Evolutionary conservation across 2,113 vertebrate species (phyloP).

Genomic region (Channa maculata): DNA sequence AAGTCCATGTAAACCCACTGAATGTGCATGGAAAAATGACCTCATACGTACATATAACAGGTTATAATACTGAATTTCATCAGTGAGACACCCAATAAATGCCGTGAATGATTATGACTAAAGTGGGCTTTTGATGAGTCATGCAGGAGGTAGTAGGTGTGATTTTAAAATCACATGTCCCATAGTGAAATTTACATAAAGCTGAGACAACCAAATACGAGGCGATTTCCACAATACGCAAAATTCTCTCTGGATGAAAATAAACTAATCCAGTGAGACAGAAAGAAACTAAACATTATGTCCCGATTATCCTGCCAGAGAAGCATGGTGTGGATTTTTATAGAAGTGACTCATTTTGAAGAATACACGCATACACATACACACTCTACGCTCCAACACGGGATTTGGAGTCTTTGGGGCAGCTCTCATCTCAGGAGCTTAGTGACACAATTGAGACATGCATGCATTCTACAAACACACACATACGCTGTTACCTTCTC

Average conservation of each 20-base stretch:
- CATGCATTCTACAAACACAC: slow-evolving; percentile 16
- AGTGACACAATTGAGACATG: slow-evolving; percentile 63
- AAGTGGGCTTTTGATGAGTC: slow-evolving; percentile 53
- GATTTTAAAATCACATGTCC: slow-evolving; percentile 29
- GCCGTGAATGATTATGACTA: slow-evolving; percentile 8
- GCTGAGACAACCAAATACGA: slow-evolving; percentile 33
- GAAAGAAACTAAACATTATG: slow-evolving; percentile 72
- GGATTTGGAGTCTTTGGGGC: slow-evolving; percentile 68
- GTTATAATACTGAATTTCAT: slow-evolving; percentile 16
- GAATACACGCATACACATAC: slow-evolving; percentile 20
- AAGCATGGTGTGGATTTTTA: slow-evolving; percentile 71
- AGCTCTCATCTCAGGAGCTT: slow-evolving; percentile 66
- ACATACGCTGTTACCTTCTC: slow-evolving; percentile 42
- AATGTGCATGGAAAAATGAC: too few species aligned
- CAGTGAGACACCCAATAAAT: slow-evolving; percentile 18
- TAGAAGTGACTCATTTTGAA: slow-evolving; percentile 74
- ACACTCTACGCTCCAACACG: slow-evolving; percentile 29
- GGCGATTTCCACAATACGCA: slow-evolving; percentile 43
- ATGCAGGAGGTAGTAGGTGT: slow-evolving; percentile 26
- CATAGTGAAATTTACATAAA: slow-evolving; percentile 53
- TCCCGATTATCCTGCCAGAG: slow-evolving; percentile 70
- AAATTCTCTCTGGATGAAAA: slow-evolving; percentile 61
- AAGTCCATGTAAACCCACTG: too few species aligned
- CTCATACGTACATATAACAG: too few species aligned
- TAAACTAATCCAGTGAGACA: slow-evolving; percentile 72